Base-by-base conservation (phyloP, 2,888 invertebrate genomes). In the Mactromeris polynyma region DNA sequence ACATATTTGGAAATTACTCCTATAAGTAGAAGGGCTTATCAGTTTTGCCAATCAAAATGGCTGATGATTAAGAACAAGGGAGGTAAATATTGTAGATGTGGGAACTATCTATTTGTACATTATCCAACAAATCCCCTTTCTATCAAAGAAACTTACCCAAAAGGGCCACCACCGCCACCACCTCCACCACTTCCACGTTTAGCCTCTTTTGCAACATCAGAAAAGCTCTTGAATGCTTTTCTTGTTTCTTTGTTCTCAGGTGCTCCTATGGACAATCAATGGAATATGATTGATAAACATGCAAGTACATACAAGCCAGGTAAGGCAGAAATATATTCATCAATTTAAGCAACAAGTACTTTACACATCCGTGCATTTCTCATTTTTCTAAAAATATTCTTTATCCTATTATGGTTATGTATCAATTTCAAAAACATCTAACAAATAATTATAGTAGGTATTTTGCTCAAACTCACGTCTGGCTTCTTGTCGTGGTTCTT, bases 401-500 rank as follows among this genome's bases (percentile, higher is more conserved):
- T n/a, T n/a, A n/a, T n/a, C n/a, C n/a, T n/a, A n/a, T n/a, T n/a
- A n/a, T n/a, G n/a, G n/a, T n/a, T n/a, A n/a, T n/a, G n/a, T n/a
- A n/a, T n/a, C n/a, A n/a, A n/a, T n/a, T n/a, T n/a, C n/a, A n/a
- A n/a, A n/a, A n/a, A n/a, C n/a, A n/a, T n/a, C n/a, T n/a, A n/a
- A n/a, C n/a, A n/a, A n/a, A n/a, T n/a, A n/a, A n/a, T n/a, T n/a
- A n/a, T n/a, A n/a, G n/a, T n/a, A n/a, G n/a, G n/a, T n/a, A n/a
- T n/a, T n/a, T n/a, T n/a, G n/a, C n/a, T n/a, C 33, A 42, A 46
- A 38, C 31, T 42, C 38, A 77, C 58, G 46, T 77, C 54, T 51
- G 17, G 58, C 42, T 42, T 82, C 46, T 79, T 83, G 83, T 40
- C 78, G 58, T 26, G 79, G 33, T 14, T 69, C 77, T 78, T 82